Base-by-base conservation (phyloP, 2,888 invertebrate genomes). In the Tetheella fluctuosa region DNA sequence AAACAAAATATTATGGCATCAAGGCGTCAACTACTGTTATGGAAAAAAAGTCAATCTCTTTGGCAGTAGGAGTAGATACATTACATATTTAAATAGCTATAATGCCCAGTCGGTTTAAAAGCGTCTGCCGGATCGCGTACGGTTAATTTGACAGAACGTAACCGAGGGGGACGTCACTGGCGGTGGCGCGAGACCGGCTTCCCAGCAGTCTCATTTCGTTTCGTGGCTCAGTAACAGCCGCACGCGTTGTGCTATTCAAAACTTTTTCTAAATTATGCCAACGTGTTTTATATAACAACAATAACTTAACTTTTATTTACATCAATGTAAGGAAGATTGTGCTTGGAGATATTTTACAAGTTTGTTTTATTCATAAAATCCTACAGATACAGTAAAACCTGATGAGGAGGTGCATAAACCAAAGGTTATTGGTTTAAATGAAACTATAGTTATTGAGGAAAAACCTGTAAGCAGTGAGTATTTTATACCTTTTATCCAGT, bases 391-490 rank as follows among this genome's bases (percentile, higher is more conserved):
- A 75, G 79, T 86, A 83, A 85, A 84, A 80, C 86, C 89, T 76
- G 90, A 88, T 83, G 91, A 83, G 88, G 91, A 86, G 86, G 90
- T 91, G 91, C 84, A 84, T 83, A 90, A 87, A 85, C 74, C 87
- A 71, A 84, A 6, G 1, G n/a, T 81, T 83, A 81, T 86, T 81
- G 83, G 76, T 87, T 84, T 84, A 83, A 88, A 88, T 80, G 83
- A 86, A 86, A 84, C 86, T 82, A 81, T 82, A 82, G 77, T 89
- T 80, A 80, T 80, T 79, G 81, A 86, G 85, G 89, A 88, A 85
- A 90, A 86, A 79, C 83, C 88, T 85, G 83, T 84, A 79, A 85
- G 82, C 85, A 88, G 93, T 92, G 89, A 93, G 93, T 93, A 93
- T 90, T 84, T 78, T 81, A 78, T 76, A 74, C 79, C 62, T 71